Conservation (phyloP, 2,888 invertebrate genomes). For the Heliothis peltigera region DNA sequence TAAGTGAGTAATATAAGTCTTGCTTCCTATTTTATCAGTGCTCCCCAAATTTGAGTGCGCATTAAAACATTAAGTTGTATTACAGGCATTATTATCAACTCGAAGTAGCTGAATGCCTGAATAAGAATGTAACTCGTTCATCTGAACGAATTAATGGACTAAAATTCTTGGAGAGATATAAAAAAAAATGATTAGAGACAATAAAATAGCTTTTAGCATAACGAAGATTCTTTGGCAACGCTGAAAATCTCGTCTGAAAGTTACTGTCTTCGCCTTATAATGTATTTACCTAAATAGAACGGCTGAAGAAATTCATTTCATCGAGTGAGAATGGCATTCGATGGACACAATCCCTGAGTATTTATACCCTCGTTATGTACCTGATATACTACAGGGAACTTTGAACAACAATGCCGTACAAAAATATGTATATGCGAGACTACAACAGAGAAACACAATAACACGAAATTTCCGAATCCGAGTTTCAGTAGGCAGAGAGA, state of each 20-base stretch:
- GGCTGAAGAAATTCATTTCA: constrained; percentile 29
- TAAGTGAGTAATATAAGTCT: constrained; percentile 90
- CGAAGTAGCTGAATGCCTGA: constrained; percentile 56
- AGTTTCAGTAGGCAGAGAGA: constrained; percentile 67
- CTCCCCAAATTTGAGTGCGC: constrained; percentile 89
- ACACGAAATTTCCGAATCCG: constrained; percentile 62
- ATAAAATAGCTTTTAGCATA: constrained; percentile 65
- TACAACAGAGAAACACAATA: constrained; percentile 44
- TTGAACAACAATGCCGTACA: constrained; percentile 23
- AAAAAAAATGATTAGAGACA: constrained; percentile 59
- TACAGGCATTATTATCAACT: constrained; percentile 62
- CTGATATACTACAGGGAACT: constrained; percentile 44
- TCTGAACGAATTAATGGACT: constrained; percentile 72
- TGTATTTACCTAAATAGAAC: constrained; percentile 48
- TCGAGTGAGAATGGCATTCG: constrained; percentile 31
- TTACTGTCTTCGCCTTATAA: constrained; percentile 45
- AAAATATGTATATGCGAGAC: constrained; percentile 27
- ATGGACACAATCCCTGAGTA: constrained; percentile 46
- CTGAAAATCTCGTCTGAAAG: constrained; percentile 47
- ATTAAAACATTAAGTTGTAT: constrained; percentile 86
- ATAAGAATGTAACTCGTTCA: constrained; percentile 66
- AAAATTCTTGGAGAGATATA: constrained; percentile 61
- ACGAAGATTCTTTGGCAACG: constrained; percentile 61
- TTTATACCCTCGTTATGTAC: constrained; percentile 43
- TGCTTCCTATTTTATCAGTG: constrained; percentile 89